phyloP scores from a whole-genome alignment of 2,888 invertebrate genomes.

The Pyrocoelia pectoralis region DNA sequence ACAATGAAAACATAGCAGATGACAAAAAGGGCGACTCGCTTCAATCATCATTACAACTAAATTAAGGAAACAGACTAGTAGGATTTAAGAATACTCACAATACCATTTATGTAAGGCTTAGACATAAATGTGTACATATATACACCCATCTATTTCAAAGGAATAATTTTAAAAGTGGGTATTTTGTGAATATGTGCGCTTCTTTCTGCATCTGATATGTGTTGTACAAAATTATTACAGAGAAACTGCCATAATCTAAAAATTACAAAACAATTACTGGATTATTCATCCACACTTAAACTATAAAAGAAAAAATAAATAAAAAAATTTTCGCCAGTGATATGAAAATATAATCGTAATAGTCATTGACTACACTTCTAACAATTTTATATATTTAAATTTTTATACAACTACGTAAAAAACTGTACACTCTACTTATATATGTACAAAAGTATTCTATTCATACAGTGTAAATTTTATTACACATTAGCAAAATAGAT shows the following conservation, averaged over 20 bases:
- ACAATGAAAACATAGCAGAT: neutral
- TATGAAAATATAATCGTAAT: constrained; percentile 52
- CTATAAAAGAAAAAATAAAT: constrained; percentile 2
- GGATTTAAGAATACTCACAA: neutral
- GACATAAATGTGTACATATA: neutral
- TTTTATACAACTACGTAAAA: constrained; percentile 51
- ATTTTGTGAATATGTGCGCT: neutral
- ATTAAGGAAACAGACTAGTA: too few species aligned
- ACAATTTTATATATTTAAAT: constrained; percentile 52
- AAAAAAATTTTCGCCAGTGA: constrained; percentile 33
- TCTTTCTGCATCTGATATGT: neutral
- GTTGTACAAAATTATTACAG: neutral
- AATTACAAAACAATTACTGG: neutral
- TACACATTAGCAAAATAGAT: constrained; percentile 22
- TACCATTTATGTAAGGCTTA: neutral
- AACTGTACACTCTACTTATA: constrained; percentile 35
- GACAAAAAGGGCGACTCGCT: neutral
- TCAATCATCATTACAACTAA: neutral
- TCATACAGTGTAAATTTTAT: neutral
- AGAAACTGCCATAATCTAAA: neutral
- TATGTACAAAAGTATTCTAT: constrained; percentile 11
- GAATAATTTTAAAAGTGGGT: too few species aligned
- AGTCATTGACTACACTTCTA: constrained; percentile 44
- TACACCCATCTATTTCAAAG: too few species aligned
- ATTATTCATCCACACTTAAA: neutral